Percentiles rank a stretch among this genome's conserved stretches.
phyloP scores from a whole-genome alignment of 2,888 invertebrate species.

The Nomada flava region DNA sequence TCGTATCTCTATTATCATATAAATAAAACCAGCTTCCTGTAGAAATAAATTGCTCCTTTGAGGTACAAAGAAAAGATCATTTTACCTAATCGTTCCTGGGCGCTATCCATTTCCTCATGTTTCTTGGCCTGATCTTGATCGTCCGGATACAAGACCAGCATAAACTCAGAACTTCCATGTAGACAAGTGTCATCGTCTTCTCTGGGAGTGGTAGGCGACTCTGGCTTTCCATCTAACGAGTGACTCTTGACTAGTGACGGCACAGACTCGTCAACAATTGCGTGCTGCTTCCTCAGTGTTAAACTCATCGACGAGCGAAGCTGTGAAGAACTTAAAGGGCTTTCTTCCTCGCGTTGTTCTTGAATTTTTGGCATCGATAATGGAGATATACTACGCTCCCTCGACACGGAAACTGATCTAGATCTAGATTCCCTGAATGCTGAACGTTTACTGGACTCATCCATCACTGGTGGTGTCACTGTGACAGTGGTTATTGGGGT shows the following conservation, averaged over 20 bases:
- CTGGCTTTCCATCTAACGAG: conserved; percentile 27
- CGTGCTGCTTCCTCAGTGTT: conserved; percentile 54
- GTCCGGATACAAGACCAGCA: conserved; percentile 90
- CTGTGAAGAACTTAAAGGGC: background rate
- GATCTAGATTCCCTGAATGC: conserved; percentile 56
- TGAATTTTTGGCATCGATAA: conserved; percentile 60
- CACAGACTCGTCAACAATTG: conserved; percentile 41
- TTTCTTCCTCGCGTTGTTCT: conserved; percentile 47
- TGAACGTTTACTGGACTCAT: conserved; percentile 69
- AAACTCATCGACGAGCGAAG: conserved; percentile 29
- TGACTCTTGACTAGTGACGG: conserved; percentile 1
- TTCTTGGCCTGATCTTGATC: conserved; percentile 77
- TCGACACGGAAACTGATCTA: conserved; percentile 54
- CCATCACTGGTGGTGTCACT: conserved; percentile 63
- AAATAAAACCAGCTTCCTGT: no score
- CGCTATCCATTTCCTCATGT: background rate
- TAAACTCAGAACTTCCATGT: conserved; percentile 91
- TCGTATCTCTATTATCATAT: no score
- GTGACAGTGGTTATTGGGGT: conserved; percentile 40
- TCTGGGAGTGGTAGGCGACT: conserved; percentile 57
- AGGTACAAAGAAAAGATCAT: background rate
- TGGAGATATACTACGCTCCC: conserved; percentile 74
- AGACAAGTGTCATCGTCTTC: conserved; percentile 84
- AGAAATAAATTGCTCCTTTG: background rate
- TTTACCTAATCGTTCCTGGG: conserved; percentile 31